Percentiles rank a stretch among this genome's conserved stretches.
phyloP scores from a whole-genome alignment of 2,113 vertebrate species.

The Lophura nycthemera region DNA sequence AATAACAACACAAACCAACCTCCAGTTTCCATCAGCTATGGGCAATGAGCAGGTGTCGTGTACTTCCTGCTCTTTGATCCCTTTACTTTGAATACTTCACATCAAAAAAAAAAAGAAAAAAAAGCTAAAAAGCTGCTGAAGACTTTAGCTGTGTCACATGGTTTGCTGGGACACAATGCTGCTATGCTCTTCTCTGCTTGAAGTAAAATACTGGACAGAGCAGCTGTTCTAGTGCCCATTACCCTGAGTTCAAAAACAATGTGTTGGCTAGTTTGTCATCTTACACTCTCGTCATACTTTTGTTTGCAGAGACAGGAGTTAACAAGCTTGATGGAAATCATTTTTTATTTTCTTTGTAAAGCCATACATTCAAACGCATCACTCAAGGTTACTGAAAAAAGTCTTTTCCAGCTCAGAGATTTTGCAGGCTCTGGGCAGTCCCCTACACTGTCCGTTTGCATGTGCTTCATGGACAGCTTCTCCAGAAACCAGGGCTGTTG shows the following conservation, averaged over 20 bases:
- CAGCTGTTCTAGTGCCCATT: neutral
- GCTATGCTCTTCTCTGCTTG: neutral
- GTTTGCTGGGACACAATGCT: neutral
- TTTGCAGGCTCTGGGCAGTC: neutral
- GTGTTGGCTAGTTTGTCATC: neutral
- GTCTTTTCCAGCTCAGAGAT: neutral
- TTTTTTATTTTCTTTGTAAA: neutral
- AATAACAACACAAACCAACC: neutral
- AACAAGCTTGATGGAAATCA: neutral
- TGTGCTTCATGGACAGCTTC: neutral
- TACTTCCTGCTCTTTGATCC: slow-evolving; percentile 28
- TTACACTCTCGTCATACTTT: neutral
- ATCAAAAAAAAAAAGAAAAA: slow-evolving; percentile 16
- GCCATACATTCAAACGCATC: neutral
- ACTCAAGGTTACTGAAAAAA: neutral
- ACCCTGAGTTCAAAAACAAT: neutral
- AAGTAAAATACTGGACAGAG: slow-evolving; percentile 30
- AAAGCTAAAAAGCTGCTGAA: neutral
- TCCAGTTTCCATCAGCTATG: neutral
- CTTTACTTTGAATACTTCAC: slow-evolving; percentile 21
- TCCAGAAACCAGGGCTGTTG: neutral
- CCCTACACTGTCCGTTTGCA: fast-evolving
- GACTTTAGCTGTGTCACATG: neutral
- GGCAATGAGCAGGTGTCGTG: neutral
- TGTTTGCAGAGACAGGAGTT: neutral